Evolutionary conservation across 2,888 invertebrate species (phyloP).

Genomic region (Opisthograptis luteolata): DNA sequence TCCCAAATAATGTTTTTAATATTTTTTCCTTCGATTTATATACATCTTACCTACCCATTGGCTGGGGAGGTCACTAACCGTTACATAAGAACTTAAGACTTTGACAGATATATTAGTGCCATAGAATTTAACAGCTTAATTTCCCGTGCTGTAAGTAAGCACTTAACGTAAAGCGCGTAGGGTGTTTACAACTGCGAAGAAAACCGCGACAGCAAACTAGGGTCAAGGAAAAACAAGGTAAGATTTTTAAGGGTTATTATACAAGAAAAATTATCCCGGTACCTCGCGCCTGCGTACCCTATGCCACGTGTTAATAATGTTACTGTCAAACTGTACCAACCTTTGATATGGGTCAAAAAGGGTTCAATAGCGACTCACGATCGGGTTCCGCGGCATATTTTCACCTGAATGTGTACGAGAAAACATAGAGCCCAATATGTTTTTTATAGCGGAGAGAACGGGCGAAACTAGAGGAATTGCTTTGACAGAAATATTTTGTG

Average conservation of each 20-base stretch:
- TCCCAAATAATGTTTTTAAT: too few species aligned
- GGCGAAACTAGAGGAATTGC: conserved; percentile 46
- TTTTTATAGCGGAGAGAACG: conserved; percentile 52
- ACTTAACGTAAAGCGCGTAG: not conserved
- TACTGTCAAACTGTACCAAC: conserved; percentile 67
- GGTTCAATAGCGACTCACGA: conserved; percentile 59
- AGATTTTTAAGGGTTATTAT: conserved; percentile 62
- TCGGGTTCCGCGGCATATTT: conserved; percentile 55
- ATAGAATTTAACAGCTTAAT: too few species aligned
- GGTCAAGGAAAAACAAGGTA: conserved; percentile 48
- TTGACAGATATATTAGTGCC: not conserved
- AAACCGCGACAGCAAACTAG: conserved; percentile 34
- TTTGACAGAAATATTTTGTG: conserved; percentile 44
- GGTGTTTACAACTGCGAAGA: conserved; percentile 13
- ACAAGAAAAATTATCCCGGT: conserved; percentile 51
- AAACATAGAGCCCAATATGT: conserved; percentile 57
- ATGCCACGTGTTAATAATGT: conserved; percentile 73
- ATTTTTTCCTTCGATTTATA: too few species aligned
- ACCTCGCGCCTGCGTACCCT: conserved; percentile 49
- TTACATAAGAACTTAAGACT: too few species aligned
- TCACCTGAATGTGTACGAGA: conserved; percentile 52
- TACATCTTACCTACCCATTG: too few species aligned
- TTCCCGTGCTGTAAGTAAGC: too few species aligned
- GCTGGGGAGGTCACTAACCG: too few species aligned
- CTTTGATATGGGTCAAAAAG: conserved; percentile 70